These are phyloP conservation scores for Steinernema khuongi DNA, from an alignment of 1,140 invertebrate species.

Conservation along the genomic window DNA sequence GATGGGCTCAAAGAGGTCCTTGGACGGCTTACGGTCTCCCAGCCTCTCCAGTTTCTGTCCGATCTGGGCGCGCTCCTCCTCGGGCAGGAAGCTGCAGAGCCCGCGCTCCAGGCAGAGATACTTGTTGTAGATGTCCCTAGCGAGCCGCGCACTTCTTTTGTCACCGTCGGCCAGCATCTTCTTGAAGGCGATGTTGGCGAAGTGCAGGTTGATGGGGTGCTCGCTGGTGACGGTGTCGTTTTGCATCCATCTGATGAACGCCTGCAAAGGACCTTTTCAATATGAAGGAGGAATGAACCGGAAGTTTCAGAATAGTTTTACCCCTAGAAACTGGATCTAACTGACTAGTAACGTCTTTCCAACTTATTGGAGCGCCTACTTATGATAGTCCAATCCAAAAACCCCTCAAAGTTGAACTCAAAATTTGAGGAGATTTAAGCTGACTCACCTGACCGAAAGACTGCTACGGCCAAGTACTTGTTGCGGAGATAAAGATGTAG, in stretches of 20 bases:
- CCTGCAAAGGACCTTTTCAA: too few relatives aligned
- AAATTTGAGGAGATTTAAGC: too few relatives aligned
- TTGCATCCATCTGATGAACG: not conserved
- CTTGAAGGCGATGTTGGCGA: conserved; percentile 9
- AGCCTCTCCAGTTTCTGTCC: not conserved
- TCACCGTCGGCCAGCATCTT: not conserved
- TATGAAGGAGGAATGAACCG: too few relatives aligned
- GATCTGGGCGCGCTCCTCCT: not conserved
- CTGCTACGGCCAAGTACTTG: too few relatives aligned
- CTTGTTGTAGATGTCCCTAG: not conserved
- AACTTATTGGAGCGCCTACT: too few relatives aligned
- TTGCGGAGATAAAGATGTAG: too few relatives aligned
- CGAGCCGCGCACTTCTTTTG: not conserved
- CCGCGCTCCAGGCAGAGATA: not conserved
- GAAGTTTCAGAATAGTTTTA: too few relatives aligned
- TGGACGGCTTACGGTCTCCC: not conserved
- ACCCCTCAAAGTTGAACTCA: too few relatives aligned
- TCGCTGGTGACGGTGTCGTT: conserved; percentile 4
- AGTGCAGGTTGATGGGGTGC: conserved; percentile 8
- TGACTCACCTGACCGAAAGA: too few relatives aligned
- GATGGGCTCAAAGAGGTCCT: not conserved
- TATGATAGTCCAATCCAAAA: too few relatives aligned
- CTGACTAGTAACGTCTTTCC: too few relatives aligned
- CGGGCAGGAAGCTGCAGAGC: not conserved
- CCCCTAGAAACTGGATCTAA: too few relatives aligned